Conservation (phyloP, 92 coral and sea anemone species). For the Actinernus sp. region DNA sequence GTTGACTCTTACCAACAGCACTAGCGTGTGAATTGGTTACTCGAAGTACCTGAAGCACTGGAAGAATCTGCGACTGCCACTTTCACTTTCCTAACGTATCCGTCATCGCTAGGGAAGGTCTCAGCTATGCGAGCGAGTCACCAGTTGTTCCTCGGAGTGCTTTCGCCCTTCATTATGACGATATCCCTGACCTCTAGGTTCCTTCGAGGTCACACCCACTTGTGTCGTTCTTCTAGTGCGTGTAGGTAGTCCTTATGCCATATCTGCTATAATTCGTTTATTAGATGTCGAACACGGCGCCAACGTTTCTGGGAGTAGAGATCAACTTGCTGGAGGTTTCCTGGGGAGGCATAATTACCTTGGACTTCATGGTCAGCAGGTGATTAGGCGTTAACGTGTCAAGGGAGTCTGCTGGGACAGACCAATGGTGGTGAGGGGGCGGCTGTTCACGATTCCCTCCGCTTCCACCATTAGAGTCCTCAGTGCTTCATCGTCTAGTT, state of each 20-base stretch:
- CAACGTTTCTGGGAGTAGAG: slow-evolving; percentile 1
- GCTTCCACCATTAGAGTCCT: slow-evolving; percentile 49
- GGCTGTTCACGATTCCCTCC: slow-evolving; percentile 29
- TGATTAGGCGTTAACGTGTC: not conserved
- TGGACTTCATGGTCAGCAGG: not conserved
- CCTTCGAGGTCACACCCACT: not conserved
- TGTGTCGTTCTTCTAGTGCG: slow-evolving; percentile 1
- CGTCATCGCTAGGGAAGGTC: slow-evolving; percentile 4
- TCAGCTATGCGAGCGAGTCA: not conserved
- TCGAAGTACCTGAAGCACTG: not conserved
- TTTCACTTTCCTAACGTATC: not conserved
- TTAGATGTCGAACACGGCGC: not conserved
- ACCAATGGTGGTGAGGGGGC: slow-evolving; percentile 29
- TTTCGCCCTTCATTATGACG: slow-evolving; percentile 1
- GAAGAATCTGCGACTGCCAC: not conserved
- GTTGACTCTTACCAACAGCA: not conserved
- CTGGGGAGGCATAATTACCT: not conserved
- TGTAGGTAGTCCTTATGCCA: slow-evolving; percentile 4
- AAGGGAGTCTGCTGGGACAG: no score
- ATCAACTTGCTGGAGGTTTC: no score
- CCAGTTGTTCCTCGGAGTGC: not conserved
- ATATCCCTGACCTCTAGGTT: not conserved
- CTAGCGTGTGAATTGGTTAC: slow-evolving; percentile 1
- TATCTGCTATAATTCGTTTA: not conserved
- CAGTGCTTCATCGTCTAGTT: slow-evolving; percentile 51